Evolutionary conservation across 2,113 vertebrate genomes (phyloP), one percentile per base, ranked within the genome.

Genomic region (Colossoma macropomum): DNA sequence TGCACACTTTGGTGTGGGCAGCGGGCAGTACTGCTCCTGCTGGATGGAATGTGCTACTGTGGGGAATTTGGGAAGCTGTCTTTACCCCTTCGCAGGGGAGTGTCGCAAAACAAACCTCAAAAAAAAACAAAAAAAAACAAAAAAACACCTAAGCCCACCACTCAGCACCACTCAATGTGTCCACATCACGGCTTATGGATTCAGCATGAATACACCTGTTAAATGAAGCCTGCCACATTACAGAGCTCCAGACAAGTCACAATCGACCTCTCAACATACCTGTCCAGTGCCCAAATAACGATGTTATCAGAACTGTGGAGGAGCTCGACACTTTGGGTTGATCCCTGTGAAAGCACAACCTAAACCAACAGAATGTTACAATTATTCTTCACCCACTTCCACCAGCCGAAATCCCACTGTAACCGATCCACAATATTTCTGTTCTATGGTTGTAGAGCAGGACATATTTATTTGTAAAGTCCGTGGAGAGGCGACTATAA

Each of bases 21-120:
- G 86, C 89, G 90, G 91, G 90, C 91, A 92, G 90, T 88, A 93
- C 92, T 90, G 91, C 93, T 92, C 91, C 93, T 92, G 86, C 91
- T 94, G 93, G 93, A 82, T 89, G 93, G 94, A 94, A 94, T 94
- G 94, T 88, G 89, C 3, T 88, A 85, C 32, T 69, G 68, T 69
- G 34, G 25, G 48, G 15, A 48, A 38, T 30, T 27, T 6, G 28
- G 66, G 30, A 8, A 68, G 52, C 56, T 30, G 65, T 21, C 56
- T 77, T 65, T 38, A 88, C 86, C 87, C 89, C 88, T 90, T 89
- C 89, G 91, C 88, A 92, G 83, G 84, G 87, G 88, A 89, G 89
- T 86, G 81, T 89, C 88, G 87, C 66, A 52, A 77, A 86, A 84
- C 74, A 82, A 86, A 86, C 89, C 56, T 79, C 63, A 77, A 69